phyloP scores from a whole-genome alignment of 2,797 vertebrate genomes.

The Anisognathus igniventris region DNA sequence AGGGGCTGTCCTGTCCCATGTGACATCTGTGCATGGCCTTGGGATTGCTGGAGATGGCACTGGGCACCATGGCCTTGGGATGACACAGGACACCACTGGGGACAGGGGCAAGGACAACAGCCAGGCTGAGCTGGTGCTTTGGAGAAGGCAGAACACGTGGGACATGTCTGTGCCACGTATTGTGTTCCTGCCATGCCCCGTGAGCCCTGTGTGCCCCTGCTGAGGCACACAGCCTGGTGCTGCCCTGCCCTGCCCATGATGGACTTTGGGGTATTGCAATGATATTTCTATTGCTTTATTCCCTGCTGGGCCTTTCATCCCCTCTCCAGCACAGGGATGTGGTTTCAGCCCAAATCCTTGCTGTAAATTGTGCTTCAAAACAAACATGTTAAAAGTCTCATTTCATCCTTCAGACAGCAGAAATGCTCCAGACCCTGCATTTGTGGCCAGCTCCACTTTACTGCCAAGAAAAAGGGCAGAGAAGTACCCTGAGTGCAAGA shows the following conservation, averaged over 20 bases:
- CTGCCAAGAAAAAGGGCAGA: not conserved
- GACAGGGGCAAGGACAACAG: fast-evolving
- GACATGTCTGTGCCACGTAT: fast-evolving
- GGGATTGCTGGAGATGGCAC: not conserved
- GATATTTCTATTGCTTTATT: not conserved
- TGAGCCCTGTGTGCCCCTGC: fast-evolving
- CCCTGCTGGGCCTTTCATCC: not conserved
- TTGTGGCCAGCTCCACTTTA: not conserved
- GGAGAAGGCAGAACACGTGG: not conserved
- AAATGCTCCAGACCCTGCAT: not conserved
- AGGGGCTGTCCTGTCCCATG: fast-evolving
- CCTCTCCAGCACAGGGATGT: not conserved
- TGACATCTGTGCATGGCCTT: not conserved
- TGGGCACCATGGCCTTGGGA: not conserved
- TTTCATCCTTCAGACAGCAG: not conserved
- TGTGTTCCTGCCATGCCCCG: not conserved
- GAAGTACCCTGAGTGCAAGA: not conserved
- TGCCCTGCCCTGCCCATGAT: not conserved
- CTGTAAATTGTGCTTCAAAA: conserved; percentile 32
- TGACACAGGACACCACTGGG: not conserved
- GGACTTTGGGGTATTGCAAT: not conserved
- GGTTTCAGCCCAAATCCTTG: not conserved
- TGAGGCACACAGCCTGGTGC: not conserved
- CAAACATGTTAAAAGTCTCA: not conserved
- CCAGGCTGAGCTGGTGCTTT: not conserved